Conservation (phyloP, 2,797 vertebrate species). For the Enteromius paludinosus region DNA sequence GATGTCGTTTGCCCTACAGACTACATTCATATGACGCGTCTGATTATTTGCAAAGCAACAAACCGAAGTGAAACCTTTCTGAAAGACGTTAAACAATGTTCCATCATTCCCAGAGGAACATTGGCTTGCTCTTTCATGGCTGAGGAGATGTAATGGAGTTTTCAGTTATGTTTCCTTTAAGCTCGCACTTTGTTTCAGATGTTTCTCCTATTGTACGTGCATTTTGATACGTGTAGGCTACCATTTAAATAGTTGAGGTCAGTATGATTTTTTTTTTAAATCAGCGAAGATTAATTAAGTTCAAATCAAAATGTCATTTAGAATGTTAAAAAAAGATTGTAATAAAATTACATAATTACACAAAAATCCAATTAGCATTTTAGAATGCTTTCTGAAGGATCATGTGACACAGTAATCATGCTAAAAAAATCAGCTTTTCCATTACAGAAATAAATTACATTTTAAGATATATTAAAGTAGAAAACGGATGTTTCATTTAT, state of each 20-base stretch:
- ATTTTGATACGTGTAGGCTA: not conserved
- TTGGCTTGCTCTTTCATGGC: constrained; percentile 14
- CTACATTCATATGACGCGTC: not conserved
- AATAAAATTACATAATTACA: not conserved
- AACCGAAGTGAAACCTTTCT: constrained; percentile 33
- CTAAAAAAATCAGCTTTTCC: not conserved
- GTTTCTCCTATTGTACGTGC: constrained; percentile 10
- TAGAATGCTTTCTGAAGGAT: not conserved
- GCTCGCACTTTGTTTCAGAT: not conserved
- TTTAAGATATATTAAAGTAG: not conserved
- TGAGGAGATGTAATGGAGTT: constrained; percentile 17
- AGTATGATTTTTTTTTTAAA: not conserved
- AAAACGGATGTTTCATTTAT: not conserved
- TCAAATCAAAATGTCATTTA: not conserved
- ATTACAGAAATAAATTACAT: not conserved
- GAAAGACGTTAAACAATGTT: constrained; percentile 46
- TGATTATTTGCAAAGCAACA: constrained; percentile 33
- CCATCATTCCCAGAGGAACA: constrained; percentile 12
- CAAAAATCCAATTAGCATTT: not conserved
- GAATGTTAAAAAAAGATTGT: not conserved
- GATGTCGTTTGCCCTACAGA: constrained; percentile 31
- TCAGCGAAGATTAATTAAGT: not conserved
- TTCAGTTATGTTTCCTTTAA: constrained; percentile 27
- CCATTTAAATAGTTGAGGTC: not conserved
- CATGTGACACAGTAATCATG: not conserved